Base-by-base conservation (phyloP, 2,113 vertebrate species). In the Mandrillus leucophaeus region DNA sequence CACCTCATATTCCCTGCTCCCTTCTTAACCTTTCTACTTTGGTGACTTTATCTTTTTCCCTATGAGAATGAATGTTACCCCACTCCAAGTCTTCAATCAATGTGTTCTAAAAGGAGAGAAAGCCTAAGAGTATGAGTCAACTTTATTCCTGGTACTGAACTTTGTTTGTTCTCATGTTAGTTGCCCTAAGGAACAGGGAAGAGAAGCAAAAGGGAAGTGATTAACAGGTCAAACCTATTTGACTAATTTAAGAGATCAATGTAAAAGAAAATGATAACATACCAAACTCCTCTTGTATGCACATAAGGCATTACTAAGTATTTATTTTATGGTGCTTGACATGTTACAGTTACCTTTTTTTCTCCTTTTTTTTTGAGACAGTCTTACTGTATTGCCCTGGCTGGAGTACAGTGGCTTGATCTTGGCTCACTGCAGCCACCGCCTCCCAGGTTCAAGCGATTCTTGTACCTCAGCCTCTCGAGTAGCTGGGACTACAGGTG, bases 131-230 rank as follows among this genome's bases (percentile, higher is more conserved):
- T 73, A 94, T 98, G 98, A 98, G 97, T 98, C 98, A 98, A 30
- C 97, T 95, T 98, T 98, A 98, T 97, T 98, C 97, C 85, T 98
- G 97, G 97, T 97, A 90, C 92, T 95, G 97, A 93, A 95, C 80
- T 89, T 93, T 97, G 91, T 97, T 97, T 96, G 97, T 97, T 94
- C 91, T 96, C 84, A 43, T 85, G 73, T 80, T 73, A 86, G 96
- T 95, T 97, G 96, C 95, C 97, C 92, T 22, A 91, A 97, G 95
- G 97, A 96, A 85, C 92, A 96, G 66, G 94, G 57, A 94, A 96
- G 93, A 79, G 84, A 94, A 73, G 76, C 64, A 84, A n/a, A 95
- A 94, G 35, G 52, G 91, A 93, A 96, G 50, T 76, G 80, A 93
- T 78, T 90, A 81, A 59, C 40, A 18, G 87, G 27, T 68, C 55